Percentiles rank a stretch among this genome's conserved stretches.
Evolutionary conservation across 2,888 invertebrate genomes (phyloP).

Genomic region (Axea sp.): DNA sequence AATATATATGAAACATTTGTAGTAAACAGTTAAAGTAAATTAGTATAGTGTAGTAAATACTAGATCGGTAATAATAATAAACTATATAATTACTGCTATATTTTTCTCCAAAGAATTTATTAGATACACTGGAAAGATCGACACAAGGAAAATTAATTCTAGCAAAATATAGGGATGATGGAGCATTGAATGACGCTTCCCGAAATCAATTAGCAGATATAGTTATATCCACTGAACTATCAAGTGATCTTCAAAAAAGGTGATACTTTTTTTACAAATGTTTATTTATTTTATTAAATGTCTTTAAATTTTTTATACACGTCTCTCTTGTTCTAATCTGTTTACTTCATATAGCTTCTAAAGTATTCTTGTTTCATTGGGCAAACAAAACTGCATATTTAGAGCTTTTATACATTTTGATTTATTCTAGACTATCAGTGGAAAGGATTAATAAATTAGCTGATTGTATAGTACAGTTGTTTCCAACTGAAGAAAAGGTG

Average conservation of each 20-base stretch:
- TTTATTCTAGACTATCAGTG: slow-evolving; percentile 24
- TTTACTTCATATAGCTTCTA: too few species aligned
- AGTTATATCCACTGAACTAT: slow-evolving; percentile 40
- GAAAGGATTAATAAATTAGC: slow-evolving; percentile 48
- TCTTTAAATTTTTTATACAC: neutral
- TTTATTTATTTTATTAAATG: neutral
- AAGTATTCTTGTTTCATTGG: too few species aligned
- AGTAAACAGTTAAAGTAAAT: too few species aligned
- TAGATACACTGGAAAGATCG: slow-evolving; percentile 37
- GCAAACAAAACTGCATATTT: too few species aligned
- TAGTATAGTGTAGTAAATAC: too few species aligned
- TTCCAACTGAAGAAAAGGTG: slow-evolving; percentile 53
- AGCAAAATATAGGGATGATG: slow-evolving; percentile 48
- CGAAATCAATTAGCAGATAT: slow-evolving; percentile 49
- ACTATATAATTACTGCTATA: neutral
- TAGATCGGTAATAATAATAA: slow-evolving; percentile 6
- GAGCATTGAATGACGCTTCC: slow-evolving; percentile 43
- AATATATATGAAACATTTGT: too few species aligned
- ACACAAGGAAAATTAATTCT: slow-evolving; percentile 51
- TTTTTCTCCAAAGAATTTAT: slow-evolving; percentile 34
- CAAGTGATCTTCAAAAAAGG: slow-evolving; percentile 50
- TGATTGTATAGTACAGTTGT: slow-evolving; percentile 42
- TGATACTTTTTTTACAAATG: neutral
- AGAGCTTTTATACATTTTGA: too few species aligned
- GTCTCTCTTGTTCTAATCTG: too few species aligned